Evolutionary conservation across 2,888 invertebrate genomes (phyloP).

Genomic region (Spialia ferax): DNA sequence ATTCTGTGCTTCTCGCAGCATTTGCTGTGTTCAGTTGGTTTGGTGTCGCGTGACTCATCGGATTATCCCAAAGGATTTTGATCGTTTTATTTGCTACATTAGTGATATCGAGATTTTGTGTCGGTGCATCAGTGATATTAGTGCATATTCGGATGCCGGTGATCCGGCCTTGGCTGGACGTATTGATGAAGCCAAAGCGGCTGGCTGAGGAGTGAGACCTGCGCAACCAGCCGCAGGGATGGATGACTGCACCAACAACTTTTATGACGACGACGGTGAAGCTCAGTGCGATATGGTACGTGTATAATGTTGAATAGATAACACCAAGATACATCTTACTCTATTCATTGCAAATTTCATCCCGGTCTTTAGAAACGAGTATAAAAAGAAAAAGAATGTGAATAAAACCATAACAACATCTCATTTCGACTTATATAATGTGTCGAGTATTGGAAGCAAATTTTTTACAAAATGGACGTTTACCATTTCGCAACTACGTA

Average conservation of each 20-base stretch:
- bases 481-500: conserved; percentile 23
- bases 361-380: not conserved
- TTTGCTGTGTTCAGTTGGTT: conserved; percentile 59
- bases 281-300: conserved; percentile 84
- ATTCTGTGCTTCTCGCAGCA: conserved; percentile 58
- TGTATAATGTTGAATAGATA: conserved; percentile 53
- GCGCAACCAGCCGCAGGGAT: conserved; percentile 71
- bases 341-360: not conserved
- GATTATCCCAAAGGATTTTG: conserved; percentile 72
- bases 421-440: conserved; percentile 42
- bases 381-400: not conserved
- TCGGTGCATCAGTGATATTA: conserved; percentile 58
- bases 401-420: not conserved
- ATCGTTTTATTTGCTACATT: conserved; percentile 62
- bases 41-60: conserved; percentile 78
- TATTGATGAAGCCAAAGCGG: conserved; percentile 78
- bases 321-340: not conserved
- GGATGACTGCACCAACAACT: conserved; percentile 82
- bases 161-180: conserved; percentile 67
- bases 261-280: conserved; percentile 86
- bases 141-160: conserved; percentile 82
- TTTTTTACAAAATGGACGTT: conserved; percentile 48
- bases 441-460: conserved; percentile 41
- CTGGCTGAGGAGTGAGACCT: conserved; percentile 66
- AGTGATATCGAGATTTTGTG: conserved; percentile 57